Evolutionary conservation across 2,888 invertebrate genomes (phyloP).

Genomic region (Synergus gifuensis): DNA sequence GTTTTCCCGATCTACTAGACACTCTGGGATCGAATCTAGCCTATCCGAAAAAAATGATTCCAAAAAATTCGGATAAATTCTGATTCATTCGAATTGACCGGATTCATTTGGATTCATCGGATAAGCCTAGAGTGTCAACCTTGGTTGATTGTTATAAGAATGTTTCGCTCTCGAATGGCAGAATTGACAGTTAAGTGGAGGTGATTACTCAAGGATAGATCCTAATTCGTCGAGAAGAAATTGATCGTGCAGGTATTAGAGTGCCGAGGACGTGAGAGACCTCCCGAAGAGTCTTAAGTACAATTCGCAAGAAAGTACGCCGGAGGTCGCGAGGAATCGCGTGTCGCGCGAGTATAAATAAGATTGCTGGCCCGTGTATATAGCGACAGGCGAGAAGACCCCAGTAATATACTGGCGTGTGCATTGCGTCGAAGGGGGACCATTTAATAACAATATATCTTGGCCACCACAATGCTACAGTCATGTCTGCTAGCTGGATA

Average conservation of each 20-base stretch:
- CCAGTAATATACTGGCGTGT: conserved; percentile 70
- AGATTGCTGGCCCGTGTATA: conserved; percentile 52
- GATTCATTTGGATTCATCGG: too few species aligned
- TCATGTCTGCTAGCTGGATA: conserved; percentile 46
- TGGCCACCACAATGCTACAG: conserved; percentile 67
- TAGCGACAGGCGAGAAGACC: conserved; percentile 55
- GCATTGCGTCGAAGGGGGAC: conserved; percentile 69
- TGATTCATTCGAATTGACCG: too few species aligned
- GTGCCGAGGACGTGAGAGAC: conserved; percentile 49
- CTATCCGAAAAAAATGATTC: too few species aligned
- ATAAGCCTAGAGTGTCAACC: neutral
- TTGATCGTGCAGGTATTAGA: neutral
- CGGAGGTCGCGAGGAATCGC: conserved; percentile 54
- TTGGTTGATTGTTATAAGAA: neutral
- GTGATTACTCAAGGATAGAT: conserved; percentile 13
- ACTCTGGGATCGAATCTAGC: too few species aligned
- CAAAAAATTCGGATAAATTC: too few species aligned
- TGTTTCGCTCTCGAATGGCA: neutral
- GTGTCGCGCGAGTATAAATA: conserved; percentile 61
- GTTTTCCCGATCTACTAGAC: too few species aligned
- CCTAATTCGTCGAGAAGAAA: conserved; percentile 9
- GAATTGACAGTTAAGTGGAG: conserved; percentile 7
- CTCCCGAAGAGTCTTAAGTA: conserved; percentile 52
- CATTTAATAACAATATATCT: conserved; percentile 78
- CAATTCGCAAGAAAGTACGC: conserved; percentile 45